Conservation (phyloP, 2,113 vertebrate genomes). For the Propithecus coquereli region DNA sequence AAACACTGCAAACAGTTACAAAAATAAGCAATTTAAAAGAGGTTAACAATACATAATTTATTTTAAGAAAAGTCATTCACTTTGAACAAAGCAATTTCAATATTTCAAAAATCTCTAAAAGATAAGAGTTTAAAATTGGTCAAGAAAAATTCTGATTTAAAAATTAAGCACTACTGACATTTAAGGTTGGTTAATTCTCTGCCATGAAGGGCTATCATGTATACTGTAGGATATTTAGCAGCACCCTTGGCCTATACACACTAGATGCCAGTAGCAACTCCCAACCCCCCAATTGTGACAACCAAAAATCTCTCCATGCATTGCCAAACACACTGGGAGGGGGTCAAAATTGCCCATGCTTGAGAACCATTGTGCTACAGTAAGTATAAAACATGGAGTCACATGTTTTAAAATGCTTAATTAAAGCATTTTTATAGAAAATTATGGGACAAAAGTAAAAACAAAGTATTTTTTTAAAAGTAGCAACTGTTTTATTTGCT, state of each 20-base stretch:
- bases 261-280: not conserved
- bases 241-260: not conserved
- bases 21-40: conserved; percentile 4
- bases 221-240: not conserved
- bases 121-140: not conserved
- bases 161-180: not conserved
- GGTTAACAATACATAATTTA: not conserved
- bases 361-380: not conserved
- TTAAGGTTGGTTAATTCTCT: not conserved
- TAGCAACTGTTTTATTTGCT: not conserved
- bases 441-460: not conserved
- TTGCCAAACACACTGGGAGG: not conserved
- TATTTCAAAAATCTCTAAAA: not conserved
- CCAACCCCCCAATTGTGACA: not conserved
- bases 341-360: not conserved
- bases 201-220: not conserved
- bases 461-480: not conserved
- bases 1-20: not conserved
- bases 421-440: not conserved
- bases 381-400: not conserved
- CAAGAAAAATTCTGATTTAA: not conserved
- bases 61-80: conserved; percentile 15
- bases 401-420: not conserved
- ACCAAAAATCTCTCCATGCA: not conserved
- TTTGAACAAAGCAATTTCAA: not conserved